Evolutionary conservation across 2,888 invertebrate species (phyloP).

Genomic region (Clepsis dumicolana): DNA sequence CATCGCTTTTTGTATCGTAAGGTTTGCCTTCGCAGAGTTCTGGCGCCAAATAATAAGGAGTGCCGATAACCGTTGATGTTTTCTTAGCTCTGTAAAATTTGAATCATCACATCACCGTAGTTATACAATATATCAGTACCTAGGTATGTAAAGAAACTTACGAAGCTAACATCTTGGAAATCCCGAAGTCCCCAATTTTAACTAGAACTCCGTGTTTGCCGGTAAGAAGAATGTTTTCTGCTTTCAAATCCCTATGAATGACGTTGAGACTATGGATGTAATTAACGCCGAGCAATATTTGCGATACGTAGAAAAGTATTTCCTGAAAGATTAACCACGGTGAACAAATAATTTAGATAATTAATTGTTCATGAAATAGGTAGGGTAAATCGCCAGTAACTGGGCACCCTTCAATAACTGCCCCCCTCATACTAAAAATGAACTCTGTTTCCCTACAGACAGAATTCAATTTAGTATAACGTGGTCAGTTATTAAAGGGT

Average conservation of each 20-base stretch:
- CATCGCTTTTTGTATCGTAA: conserved; percentile 93
- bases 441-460: too few species aligned
- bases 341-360: background rate
- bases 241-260: conserved; percentile 94
- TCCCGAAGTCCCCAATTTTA: conserved; percentile 95
- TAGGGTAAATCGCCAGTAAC: too few species aligned
- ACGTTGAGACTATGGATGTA: conserved; percentile 93
- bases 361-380: background rate
- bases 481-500: too few species aligned
- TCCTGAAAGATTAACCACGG: conserved; percentile 76
- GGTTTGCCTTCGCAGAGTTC: conserved; percentile 92
- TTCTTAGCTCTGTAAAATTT: conserved; percentile 82
- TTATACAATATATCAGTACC: too few species aligned
- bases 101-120: too few species aligned
- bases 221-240: conserved; percentile 93
- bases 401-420: too few species aligned
- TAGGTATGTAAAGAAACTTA: conserved; percentile 52
- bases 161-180: conserved; percentile 91
- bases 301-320: conserved; percentile 89
- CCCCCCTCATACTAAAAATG: too few species aligned
- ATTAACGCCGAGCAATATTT: conserved; percentile 91
- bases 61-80: conserved; percentile 90
- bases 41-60: conserved; percentile 94
- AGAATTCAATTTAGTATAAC: too few species aligned
- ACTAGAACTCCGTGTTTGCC: conserved; percentile 89